phyloP scores from a whole-genome alignment of 2,888 invertebrate genomes.

The Xestia rhomboidea region DNA sequence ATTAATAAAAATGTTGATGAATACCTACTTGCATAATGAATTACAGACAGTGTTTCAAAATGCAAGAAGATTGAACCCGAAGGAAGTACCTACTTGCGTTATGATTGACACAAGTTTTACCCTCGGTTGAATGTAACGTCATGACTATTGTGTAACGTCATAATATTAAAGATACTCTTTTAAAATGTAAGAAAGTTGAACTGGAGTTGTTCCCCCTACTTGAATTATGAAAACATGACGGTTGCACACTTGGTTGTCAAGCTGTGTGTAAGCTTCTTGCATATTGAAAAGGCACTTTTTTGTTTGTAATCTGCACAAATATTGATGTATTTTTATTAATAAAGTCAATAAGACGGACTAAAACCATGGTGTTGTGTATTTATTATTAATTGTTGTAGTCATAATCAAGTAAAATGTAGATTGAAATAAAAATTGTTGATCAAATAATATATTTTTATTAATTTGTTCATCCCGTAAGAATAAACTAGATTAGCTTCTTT shows the following conservation, averaged over 20 bases:
- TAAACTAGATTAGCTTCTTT: background rate
- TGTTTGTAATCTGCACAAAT: background rate
- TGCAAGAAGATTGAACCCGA: background rate
- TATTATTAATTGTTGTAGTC: constrained; percentile 58
- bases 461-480: background rate
- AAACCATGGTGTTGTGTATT: constrained; percentile 48
- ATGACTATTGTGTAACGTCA: background rate
- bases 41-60: background rate
- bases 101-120: background rate
- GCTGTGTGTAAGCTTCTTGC: constrained; percentile 2
- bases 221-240: background rate
- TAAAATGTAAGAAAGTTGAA: constrained; percentile 12
- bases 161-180: background rate
- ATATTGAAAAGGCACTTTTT: background rate
- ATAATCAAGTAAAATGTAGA: constrained; percentile 53
- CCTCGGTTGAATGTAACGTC: no score
- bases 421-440: constrained; percentile 55
- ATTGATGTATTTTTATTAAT: constrained; percentile 30
- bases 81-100: background rate
- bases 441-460: constrained; percentile 13
- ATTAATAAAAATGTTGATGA: constrained; percentile 24
- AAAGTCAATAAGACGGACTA: constrained; percentile 42
- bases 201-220: background rate
- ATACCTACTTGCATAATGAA: background rate
- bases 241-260: background rate